A percentile compares a stretch with the other conserved stretches of the same genome.
Evolutionary conservation across 2,888 invertebrate species (phyloP).

Genomic region (Cepaea hortensis): DNA sequence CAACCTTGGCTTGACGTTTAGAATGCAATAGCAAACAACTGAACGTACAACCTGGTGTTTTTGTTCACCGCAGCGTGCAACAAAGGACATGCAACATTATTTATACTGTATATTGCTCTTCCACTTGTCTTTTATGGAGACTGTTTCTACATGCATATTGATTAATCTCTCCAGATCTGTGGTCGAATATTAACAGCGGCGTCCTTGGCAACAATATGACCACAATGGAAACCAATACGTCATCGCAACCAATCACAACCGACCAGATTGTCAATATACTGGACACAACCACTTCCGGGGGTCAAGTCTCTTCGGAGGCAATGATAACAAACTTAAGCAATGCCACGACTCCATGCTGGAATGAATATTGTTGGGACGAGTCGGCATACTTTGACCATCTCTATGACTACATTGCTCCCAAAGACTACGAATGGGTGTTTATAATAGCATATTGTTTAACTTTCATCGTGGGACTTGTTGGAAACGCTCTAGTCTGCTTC

Average conservation of each 20-base stretch:
- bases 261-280: neutral
- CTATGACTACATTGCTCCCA: slow-evolving; percentile 55
- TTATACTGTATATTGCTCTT: too few species aligned
- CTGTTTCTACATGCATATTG: too few species aligned
- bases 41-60: too few species aligned
- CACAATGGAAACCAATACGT: neutral
- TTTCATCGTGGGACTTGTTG: slow-evolving; percentile 88
- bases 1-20: too few species aligned
- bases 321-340: slow-evolving; percentile 3
- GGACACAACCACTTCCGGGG: neutral
- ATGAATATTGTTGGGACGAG: slow-evolving; percentile 55
- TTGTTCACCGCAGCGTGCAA: too few species aligned
- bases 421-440: slow-evolving; percentile 82
- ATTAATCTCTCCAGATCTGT: too few species aligned
- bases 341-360: slow-evolving; percentile 44
- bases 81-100: too few species aligned
- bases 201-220: neutral
- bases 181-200: too few species aligned
- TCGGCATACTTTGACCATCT: slow-evolving; percentile 53
- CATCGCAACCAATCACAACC: neutral
- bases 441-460: slow-evolving; percentile 86
- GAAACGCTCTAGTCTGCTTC: slow-evolving; percentile 90
- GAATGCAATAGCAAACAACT: too few species aligned
- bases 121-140: too few species aligned
- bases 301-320: neutral